Conservation (phyloP, 2,888 invertebrate species). For the Lasioglossum calceatum region DNA sequence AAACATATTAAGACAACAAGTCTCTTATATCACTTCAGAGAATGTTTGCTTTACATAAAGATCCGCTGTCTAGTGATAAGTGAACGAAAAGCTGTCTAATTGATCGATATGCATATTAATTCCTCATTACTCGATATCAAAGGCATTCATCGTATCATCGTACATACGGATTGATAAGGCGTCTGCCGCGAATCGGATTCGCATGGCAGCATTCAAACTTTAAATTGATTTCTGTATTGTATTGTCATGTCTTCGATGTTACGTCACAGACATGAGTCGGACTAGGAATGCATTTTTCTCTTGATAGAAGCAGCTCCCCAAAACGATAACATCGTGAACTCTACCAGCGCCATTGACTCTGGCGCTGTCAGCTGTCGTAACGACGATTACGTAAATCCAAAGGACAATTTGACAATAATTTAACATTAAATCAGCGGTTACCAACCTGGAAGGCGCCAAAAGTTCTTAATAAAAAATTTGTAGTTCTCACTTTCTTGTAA, state of each 20-base stretch:
- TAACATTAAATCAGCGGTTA: not conserved
- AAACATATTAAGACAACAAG: no score
- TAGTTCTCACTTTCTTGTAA: no score
- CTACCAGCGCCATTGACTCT: constrained; percentile 27
- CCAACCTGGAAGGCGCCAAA: no score
- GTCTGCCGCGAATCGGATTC: constrained; percentile 27
- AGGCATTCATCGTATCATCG: constrained; percentile 8
- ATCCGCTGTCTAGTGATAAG: not conserved
- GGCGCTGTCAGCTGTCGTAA: not conserved
- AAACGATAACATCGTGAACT: constrained; percentile 41
- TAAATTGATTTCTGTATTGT: constrained; percentile 39
- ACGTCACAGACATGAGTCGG: constrained; percentile 14
- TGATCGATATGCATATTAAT: constrained; percentile 7
- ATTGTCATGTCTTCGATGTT: constrained; percentile 42
- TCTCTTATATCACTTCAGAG: no score
- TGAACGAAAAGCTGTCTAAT: constrained; percentile 13
- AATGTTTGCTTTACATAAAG: no score
- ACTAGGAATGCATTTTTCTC: constrained; percentile 36
- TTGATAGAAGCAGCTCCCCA: not conserved
- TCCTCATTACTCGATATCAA: constrained; percentile 15
- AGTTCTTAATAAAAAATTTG: no score
- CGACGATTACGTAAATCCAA: constrained; percentile 24
- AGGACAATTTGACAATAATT: not conserved
- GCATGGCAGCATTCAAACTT: constrained; percentile 18
- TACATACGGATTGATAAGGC: constrained; percentile 22